Conservation (phyloP, 2,113 vertebrate species). For the Protobothrops flavoviridis region DNA sequence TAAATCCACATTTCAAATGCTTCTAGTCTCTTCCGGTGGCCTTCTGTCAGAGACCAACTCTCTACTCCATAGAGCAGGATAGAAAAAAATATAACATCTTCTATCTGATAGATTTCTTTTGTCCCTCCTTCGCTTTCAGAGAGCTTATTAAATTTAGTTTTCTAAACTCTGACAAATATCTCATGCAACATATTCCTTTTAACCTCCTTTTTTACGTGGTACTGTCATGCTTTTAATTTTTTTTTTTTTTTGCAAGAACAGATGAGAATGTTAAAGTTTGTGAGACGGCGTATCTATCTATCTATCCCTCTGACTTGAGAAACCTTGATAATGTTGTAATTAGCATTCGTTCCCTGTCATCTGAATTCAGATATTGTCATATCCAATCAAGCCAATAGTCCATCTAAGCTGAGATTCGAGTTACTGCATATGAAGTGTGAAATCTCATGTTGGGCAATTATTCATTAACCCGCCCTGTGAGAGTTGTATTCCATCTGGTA, state of each 20-base stretch:
- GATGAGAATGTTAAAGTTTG: slow-evolving; percentile 1
- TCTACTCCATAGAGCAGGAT: too few species aligned
- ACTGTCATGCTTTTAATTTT: not conserved
- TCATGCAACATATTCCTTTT: not conserved
- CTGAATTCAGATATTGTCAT: slow-evolving; percentile 1
- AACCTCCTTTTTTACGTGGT: not conserved
- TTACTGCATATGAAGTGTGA: slow-evolving; percentile 10
- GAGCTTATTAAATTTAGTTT: not conserved
- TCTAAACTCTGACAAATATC: not conserved
- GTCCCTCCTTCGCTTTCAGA: not conserved
- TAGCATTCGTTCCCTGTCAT: slow-evolving; percentile 11
- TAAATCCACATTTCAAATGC: too few species aligned
- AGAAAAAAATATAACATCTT: not conserved
- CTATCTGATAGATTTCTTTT: not conserved
- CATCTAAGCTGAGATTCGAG: not conserved
- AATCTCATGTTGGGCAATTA: slow-evolving; percentile 4
- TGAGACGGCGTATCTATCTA: not conserved
- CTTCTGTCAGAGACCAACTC: too few species aligned
- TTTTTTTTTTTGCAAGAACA: not conserved
- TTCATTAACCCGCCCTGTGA: not conserved
- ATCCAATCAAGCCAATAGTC: slow-evolving; percentile 6
- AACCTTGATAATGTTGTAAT: slow-evolving; percentile 7
- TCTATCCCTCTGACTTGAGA: not conserved
- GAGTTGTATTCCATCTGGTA: slow-evolving; percentile 1
- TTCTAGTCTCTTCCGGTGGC: too few species aligned